Evolutionary conservation across 2,888 invertebrate species (phyloP), one percentile per base, ranked within the genome.

Genomic region (Synanthedon vespiformis): DNA sequence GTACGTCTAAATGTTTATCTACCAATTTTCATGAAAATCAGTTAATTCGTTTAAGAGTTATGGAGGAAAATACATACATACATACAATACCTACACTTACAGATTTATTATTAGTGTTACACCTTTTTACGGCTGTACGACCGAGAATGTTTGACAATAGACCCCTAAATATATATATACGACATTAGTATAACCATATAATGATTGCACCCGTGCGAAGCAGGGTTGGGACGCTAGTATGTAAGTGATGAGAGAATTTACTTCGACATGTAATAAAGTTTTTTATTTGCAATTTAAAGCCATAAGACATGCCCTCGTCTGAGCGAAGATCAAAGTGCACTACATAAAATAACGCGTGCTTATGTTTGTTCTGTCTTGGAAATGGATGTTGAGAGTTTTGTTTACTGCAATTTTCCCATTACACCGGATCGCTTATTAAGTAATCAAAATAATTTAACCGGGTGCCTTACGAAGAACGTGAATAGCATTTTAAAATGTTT

Each of bases 321-420:
- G 60, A 55, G 55, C 55, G 57, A 55, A 61, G 63, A 63, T 57
- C 55, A 71, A 74, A 76, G 72, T 71, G 67, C 64, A 53, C 61
- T 59, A 70, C 68, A 69, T 70, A 65, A 73, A 75, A 73, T 72
- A 75, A 72, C 70, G 66, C 66, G 63, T 60, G 62, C 65, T 67
- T 73, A 62, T 73, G 70, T 74, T 73, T 73, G 66, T 61, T 66
- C 64, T 66, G 61, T 57, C 44, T 54, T 53, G 55, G 61, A 56
- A 54, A 60, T 56, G 62, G 58, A 64, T 61, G 54, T 34, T 34
- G 34, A 34, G 34, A 52, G 55, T 50, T 59, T 60, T 58, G 65
- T 67, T 70, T 67, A 63, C 58, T 67, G 64, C 64, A 77, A 80
- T 80, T 76, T 77, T 70, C 74, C 70, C 67, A 71, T 77, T 75